phyloP scores from a whole-genome alignment of 1,140 invertebrate genomes.

The Samia ricini region DNA sequence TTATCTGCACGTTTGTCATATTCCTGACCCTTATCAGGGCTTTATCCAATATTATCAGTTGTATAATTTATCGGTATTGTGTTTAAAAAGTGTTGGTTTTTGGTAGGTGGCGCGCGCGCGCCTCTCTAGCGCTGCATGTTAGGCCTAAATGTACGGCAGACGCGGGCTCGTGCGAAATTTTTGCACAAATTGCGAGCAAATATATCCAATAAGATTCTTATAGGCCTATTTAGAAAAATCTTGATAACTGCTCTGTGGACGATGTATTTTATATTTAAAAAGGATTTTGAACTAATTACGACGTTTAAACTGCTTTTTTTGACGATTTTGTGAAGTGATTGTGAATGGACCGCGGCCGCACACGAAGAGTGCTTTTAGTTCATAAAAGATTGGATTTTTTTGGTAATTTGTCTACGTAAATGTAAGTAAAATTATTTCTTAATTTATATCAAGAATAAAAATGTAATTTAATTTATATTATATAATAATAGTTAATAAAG shows the following conservation, averaged over 20 bases:
- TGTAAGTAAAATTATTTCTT: conserved; percentile 36
- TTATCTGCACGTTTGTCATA: conserved; percentile 1
- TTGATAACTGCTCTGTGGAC: conserved; percentile 26
- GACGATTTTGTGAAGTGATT: conserved; percentile 40
- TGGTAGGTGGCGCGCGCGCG: conserved; percentile 37
- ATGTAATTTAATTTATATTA: background rate
- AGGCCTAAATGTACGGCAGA: conserved; percentile 56
- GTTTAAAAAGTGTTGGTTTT: conserved; percentile 32
- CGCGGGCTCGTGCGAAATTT: conserved; percentile 49
- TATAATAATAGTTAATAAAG: background rate
- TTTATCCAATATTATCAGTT: conserved; percentile 36
- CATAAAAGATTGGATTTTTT: conserved; percentile 35
- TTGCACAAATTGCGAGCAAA: conserved; percentile 41
- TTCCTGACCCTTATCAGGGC: conserved; percentile 20
- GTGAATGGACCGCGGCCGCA: conserved; percentile 22
- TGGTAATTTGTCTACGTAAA: conserved; percentile 11
- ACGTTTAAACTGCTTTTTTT: conserved; percentile 36
- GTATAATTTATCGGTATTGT: conserved; percentile 30
- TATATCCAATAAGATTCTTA: conserved; percentile 61
- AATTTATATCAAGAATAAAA: conserved; percentile 5
- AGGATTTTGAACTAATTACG: conserved; percentile 29
- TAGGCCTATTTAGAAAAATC: conserved; percentile 55
- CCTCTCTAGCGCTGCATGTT: conserved; percentile 18
- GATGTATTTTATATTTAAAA: conserved; percentile 36
- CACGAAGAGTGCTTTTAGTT: conserved; percentile 23